These are phyloP conservation scores for rabbit (Oryctolagus cuniculus) DNA, from an alignment of 2,113 vertebrate genomes.

Conservation along the genomic window DNA sequence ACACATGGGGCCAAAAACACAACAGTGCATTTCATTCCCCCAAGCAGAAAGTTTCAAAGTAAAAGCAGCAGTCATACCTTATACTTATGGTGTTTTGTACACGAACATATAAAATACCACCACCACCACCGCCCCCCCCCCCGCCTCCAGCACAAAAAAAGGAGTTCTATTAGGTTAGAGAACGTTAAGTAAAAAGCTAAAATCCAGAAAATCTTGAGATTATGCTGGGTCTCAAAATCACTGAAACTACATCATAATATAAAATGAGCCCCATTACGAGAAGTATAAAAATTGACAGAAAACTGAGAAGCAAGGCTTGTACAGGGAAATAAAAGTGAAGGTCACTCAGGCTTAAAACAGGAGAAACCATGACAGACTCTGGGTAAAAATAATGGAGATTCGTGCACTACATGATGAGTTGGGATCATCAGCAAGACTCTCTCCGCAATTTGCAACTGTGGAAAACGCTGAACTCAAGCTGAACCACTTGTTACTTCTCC, in stretches of 20 bases:
- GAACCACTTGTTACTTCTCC: background rate
- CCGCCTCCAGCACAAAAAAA: background rate
- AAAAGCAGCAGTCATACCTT: conserved; percentile 44
- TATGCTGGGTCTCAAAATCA: conserved; percentile 29
- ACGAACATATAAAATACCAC: conserved; percentile 43
- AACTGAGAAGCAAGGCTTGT: background rate
- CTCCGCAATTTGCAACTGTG: background rate
- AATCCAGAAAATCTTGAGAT: background rate
- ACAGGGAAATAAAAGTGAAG: background rate
- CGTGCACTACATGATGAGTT: background rate
- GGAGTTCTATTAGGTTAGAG: background rate
- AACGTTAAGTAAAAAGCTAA: conserved; percentile 18
- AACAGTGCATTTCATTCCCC: background rate
- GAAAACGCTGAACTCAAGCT: background rate
- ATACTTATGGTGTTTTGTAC: conserved; percentile 33
- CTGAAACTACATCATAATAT: conserved; percentile 20
- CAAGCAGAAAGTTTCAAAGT: conserved; percentile 51
- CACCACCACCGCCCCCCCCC: no score
- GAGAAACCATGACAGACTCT: background rate
- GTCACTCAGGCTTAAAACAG: background rate
- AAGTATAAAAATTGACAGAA: conserved; percentile 38
- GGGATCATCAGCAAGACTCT: background rate
- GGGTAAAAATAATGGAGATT: background rate
- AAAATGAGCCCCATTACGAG: background rate
- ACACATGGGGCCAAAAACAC: background rate